Base-by-base conservation (phyloP, 2,888 invertebrate genomes). In the Perizoma affinitatum region DNA sequence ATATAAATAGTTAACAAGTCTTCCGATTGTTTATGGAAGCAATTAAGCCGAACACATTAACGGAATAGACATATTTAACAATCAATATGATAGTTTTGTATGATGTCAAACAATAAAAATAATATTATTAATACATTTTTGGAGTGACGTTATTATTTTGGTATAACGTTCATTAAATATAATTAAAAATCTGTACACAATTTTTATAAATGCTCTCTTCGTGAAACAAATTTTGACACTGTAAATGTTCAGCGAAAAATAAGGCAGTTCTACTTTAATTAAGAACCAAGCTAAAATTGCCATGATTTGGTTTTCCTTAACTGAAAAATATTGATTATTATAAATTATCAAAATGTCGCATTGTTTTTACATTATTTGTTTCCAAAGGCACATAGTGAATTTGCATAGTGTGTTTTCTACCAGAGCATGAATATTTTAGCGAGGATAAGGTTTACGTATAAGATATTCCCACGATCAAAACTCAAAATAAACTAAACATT, bases 131-230 rank as follows among this genome's bases (percentile, higher is more conserved):
- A 22, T 44, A 38, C 0, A 38, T 67, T 66, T 66, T 66, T 65
- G 63, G 65, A 63, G 61, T 56, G 54, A 61, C 51, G 58, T 54
- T 53, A 62, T 54, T 64, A 67, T 65, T 75, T 73, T 75, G 78
- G 78, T 77, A n/a, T n/a, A 78, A 78, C 73, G 68, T 63, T 63
- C 69, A 68, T 63, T 71, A 69, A 75, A 71, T 74, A 71, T 67
- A 70, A 70, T 68, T 67, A 74, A 74, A 73, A 74, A 74, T 67
- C 69, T 73, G 74, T 73, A 78, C 74, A 75, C 65, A 70, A 70
- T 68, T 70, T 61, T 74, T 74, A 75, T 82, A 82, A 82, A 82
- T 82, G 82, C 80, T 79, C 75, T 75, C 69, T 65, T 71, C 73
- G 74, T 71, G 70, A 70, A 65, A 61, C 61, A 58, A 61, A 71